A percentile compares a stretch with the other conserved stretches of the same genome.
These are phyloP conservation scores for Brachyptera risi DNA, from an alignment of 2,888 invertebrate species.

Conservation along the genomic window DNA sequence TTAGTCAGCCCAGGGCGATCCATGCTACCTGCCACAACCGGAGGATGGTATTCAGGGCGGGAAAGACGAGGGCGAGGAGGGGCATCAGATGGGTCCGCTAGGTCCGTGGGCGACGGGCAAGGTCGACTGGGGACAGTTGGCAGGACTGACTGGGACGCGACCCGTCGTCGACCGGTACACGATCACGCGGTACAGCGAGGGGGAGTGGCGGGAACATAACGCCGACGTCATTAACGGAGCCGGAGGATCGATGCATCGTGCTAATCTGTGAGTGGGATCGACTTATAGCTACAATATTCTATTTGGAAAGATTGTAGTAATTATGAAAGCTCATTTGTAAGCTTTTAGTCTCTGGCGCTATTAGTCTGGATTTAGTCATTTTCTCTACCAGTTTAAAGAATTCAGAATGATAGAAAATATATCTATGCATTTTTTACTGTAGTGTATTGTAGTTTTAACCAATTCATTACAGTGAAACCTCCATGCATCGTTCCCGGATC, in stretches of 20 bases:
- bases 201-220: conserved; percentile 67
- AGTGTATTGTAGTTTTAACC: too few relatives aligned
- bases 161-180: conserved; percentile 73
- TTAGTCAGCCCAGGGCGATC: conserved; percentile 43
- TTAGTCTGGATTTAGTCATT: too few relatives aligned
- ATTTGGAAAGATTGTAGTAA: too few relatives aligned
- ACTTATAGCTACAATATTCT: too few relatives aligned
- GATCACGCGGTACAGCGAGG: conserved; percentile 64
- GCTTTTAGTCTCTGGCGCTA: too few relatives aligned
- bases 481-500: too few relatives aligned
- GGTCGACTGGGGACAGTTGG: conserved; percentile 68
- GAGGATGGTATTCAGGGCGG: too few relatives aligned
- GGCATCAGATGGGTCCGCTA: conserved; percentile 34
- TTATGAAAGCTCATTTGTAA: too few relatives aligned
- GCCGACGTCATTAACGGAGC: conserved; percentile 49
- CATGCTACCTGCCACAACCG: conserved; percentile 56
- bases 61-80: conserved; percentile 37
- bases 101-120: conserved; percentile 69
- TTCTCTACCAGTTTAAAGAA: too few relatives aligned
- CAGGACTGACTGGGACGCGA: conserved; percentile 60
- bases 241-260: conserved; percentile 49
- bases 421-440: too few relatives aligned
- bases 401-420: too few relatives aligned
- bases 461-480: too few relatives aligned
- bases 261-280: conserved; percentile 50